Conservation (phyloP, 2,113 vertebrate species). For the Syngnathus typhle region DNA sequence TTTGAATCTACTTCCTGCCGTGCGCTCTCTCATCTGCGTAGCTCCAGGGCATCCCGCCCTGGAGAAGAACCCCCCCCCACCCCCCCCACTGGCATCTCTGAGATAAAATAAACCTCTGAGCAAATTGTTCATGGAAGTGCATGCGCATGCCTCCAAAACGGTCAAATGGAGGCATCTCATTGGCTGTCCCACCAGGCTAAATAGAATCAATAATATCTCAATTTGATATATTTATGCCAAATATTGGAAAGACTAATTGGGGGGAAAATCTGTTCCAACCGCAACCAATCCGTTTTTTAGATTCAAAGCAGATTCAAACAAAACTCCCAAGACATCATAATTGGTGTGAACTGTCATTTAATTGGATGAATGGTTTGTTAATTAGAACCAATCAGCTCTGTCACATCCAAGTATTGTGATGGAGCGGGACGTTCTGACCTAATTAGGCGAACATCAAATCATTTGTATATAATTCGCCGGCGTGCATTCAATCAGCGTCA, state of each 20-base stretch:
- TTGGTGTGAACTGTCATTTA: neutral
- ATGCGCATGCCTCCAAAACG: constrained; percentile 20
- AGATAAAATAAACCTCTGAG: constrained; percentile 22
- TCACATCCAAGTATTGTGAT: neutral
- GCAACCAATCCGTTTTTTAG: too few species aligned
- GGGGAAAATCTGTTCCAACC: too few species aligned
- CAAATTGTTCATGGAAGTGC: neutral
- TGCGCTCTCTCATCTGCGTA: constrained; percentile 22
- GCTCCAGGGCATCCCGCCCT: constrained; percentile 42
- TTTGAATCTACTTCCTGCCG: constrained; percentile 21
- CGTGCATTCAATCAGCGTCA: too few species aligned
- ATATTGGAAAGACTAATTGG: neutral
- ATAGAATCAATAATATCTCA: neutral
- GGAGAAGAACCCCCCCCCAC: constrained; percentile 8
- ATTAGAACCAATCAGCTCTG: neutral
- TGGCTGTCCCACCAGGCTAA: neutral
- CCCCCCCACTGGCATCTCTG: too few species aligned
- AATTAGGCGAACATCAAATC: neutral
- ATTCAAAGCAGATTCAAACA: too few species aligned
- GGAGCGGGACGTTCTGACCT: neutral
- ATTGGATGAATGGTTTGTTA: neutral
- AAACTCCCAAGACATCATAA: too few species aligned
- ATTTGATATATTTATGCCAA: too few species aligned
- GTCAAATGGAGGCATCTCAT: neutral
- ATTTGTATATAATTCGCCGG: neutral